Evolutionary conservation across 2,113 vertebrate species (phyloP), one percentile per base, ranked within the genome.

Genomic region (Grus americana): DNA sequence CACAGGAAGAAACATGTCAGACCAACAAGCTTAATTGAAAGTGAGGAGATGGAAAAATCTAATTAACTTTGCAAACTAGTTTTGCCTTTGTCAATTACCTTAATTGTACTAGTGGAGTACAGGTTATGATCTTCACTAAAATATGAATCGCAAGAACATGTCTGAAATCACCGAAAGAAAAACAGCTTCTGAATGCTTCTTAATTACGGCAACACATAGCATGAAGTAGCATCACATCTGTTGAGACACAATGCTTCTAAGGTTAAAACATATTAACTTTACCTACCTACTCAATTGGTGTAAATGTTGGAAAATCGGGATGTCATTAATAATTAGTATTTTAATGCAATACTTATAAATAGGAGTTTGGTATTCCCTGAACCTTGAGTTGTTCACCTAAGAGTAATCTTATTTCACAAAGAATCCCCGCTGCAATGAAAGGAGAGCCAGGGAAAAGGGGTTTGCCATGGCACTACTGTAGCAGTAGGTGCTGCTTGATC

Each of bases 31-130:
- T 96, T 98, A 98, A 98, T 97, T 97, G 97, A 98, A 98, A 98
- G 95, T 97, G 97, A 98, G 96, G 67, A 97, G 97, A 98, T 97
- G 95, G 97, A 98, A 98, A 98, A 98, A 98, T 98, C 97, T 97
- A 98, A 98, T 98, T 98, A 98, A 98, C 94, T 97, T 94, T 97
- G 91, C 97, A 97, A 98, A 98, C 98, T 98, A 97, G 97, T 94
- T 97, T 98, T 98, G 97, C 98, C 95, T 98, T 96, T 98, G 96
- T 97, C 96, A 98, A 97, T 98, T 98, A 98, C 85, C 68, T 95
- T 96, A 98, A 98, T 98, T 97, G 96, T 83, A 97, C 88, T 84
- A 95, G 63, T 88, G 86, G 93, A 98, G 93, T 93, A 95, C 80
- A 86, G 92, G 79, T 92, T 96, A 89, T 16, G 87, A 96, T 95